Conservation (phyloP, 2,113 vertebrate species). For the Amphilophus citrinellus region DNA sequence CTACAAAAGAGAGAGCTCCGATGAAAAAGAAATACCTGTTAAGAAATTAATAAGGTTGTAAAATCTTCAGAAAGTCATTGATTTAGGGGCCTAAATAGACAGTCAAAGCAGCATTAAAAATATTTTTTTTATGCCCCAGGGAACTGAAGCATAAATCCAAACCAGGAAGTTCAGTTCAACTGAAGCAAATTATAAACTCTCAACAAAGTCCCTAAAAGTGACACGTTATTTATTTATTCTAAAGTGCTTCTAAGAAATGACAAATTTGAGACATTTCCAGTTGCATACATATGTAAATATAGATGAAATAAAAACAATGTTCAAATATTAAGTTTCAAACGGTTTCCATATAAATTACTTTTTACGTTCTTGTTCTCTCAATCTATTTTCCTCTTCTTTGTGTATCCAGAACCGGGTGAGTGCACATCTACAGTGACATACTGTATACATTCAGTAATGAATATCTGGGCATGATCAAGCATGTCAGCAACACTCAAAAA, state of each 20-base stretch:
- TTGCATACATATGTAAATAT: no score
- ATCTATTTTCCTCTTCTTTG: neutral
- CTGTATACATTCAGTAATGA: neutral
- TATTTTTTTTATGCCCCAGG: neutral
- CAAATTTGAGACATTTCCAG: no score
- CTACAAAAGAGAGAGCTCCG: no score
- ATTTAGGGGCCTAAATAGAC: conserved; percentile 12
- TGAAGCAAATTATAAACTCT: no score
- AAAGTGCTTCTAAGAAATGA: no score
- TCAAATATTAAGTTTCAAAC: no score
- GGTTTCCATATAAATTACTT: no score
- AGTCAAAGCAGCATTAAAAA: neutral
- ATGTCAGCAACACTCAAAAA: neutral
- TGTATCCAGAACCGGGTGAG: neutral
- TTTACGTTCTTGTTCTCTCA: neutral
- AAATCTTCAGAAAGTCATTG: neutral
- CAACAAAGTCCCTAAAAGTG: no score
- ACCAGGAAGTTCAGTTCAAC: neutral
- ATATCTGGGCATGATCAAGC: neutral
- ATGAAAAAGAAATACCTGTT: neutral
- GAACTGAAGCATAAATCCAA: neutral
- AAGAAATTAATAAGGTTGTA: conserved; percentile 12
- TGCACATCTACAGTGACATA: neutral
- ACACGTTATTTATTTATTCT: no score
- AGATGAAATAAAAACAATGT: no score